phyloP scores from a whole-genome alignment of 2,888 invertebrate genomes.

The Muscina levida region DNA sequence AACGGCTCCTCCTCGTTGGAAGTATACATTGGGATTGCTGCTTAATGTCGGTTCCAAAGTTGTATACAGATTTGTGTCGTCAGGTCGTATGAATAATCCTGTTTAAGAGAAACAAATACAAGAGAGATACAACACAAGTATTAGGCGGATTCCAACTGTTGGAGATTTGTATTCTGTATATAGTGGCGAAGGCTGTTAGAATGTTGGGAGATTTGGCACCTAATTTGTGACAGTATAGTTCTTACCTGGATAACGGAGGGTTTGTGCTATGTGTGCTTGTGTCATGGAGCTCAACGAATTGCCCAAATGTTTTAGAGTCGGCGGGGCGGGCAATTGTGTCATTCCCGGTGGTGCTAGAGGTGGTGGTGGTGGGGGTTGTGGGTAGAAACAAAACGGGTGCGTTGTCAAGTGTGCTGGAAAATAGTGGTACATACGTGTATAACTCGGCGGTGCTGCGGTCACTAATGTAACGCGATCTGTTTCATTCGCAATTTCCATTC shows the following conservation, averaged over 20 bases:
- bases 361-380: slow-evolving; percentile 78
- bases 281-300: slow-evolving; percentile 68
- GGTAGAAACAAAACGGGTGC: slow-evolving; percentile 81
- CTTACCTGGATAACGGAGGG: slow-evolving; percentile 80
- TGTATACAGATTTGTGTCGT: slow-evolving; percentile 91
- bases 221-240: no score
- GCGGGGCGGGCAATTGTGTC: slow-evolving; percentile 76
- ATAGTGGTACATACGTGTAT: slow-evolving; percentile 84
- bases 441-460: slow-evolving; percentile 83
- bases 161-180: no score
- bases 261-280: slow-evolving; percentile 80
- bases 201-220: no score
- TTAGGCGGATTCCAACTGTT: no score
- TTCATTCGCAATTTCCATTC: not conserved
- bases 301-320: slow-evolving; percentile 78
- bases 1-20: slow-evolving; percentile 89
- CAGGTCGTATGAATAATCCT: slow-evolving; percentile 89
- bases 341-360: slow-evolving; percentile 73
- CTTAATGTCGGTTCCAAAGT: slow-evolving; percentile 92
- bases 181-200: no score
- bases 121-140: not conserved
- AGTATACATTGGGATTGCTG: slow-evolving; percentile 94
- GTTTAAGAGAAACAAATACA: slow-evolving; percentile 69
- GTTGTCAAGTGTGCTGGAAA: slow-evolving; percentile 82
- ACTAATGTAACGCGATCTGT: slow-evolving; percentile 84